A percentile compares a stretch with the other conserved stretches of the same genome.
Evolutionary conservation across 2,888 invertebrate genomes (phyloP).

Genomic region (Eucera pruinosa): DNA sequence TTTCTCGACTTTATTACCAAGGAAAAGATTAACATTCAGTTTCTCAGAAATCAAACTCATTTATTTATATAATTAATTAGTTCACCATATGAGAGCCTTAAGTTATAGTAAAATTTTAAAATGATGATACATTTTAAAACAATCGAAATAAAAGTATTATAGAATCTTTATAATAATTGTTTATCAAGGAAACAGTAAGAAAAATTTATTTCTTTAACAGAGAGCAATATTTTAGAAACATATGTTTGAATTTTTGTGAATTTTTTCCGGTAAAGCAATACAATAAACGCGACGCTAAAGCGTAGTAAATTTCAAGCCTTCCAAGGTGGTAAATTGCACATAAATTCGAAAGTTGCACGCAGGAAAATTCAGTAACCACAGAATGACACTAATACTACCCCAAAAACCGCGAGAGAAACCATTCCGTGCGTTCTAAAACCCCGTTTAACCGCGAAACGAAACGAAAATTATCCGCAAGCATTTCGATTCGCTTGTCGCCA

Average conservation of each 20-base stretch:
- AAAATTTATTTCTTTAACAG: too few relatives aligned
- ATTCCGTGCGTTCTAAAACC: neutral
- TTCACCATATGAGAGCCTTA: too few relatives aligned
- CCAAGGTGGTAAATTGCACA: neutral
- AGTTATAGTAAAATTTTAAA: too few relatives aligned
- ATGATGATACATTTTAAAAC: too few relatives aligned
- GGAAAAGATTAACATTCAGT: too few relatives aligned
- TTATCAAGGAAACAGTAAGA: neutral
- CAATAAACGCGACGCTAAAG: neutral
- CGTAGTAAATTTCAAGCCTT: neutral
- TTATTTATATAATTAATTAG: too few relatives aligned
- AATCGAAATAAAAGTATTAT: too few relatives aligned
- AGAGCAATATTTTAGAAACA: neutral
- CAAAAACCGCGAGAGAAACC: conserved; percentile 9
- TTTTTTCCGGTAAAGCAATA: neutral
- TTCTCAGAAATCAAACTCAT: too few relatives aligned
- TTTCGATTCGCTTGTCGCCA: conserved; percentile 14
- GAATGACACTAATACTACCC: neutral
- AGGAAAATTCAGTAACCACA: conserved; percentile 14
- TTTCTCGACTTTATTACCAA: too few relatives aligned
- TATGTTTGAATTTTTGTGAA: neutral
- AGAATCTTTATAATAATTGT: neutral
- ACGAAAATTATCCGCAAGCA: conserved; percentile 6
- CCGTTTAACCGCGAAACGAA: conserved; percentile 14
- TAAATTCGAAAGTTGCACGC: neutral